Percentiles rank a stretch among this genome's conserved stretches.
Conservation (phyloP, 2,113 vertebrate genomes). For the Sylvia atricapilla region DNA sequence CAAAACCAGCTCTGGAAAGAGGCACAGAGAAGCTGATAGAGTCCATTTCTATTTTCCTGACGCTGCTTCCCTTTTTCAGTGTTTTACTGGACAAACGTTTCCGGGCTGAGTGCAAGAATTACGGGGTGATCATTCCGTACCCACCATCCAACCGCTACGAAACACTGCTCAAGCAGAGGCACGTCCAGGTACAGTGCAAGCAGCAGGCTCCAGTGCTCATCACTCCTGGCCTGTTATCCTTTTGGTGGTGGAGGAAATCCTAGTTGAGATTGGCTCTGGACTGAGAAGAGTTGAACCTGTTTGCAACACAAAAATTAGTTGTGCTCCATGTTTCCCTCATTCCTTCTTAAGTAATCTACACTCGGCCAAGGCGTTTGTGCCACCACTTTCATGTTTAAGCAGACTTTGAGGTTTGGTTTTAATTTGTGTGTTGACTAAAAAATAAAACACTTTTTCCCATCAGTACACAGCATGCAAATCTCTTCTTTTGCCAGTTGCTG, state of each 20-base stretch:
- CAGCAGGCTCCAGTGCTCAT: neutral
- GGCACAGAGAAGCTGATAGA: neutral
- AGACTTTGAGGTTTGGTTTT: neutral
- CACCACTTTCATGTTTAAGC: neutral
- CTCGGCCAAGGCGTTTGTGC: accelerated
- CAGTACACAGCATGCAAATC: neutral
- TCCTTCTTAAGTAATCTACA: neutral
- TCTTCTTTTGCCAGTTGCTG: slow-evolving; percentile 77
- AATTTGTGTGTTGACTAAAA: neutral
- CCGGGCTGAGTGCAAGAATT: slow-evolving; percentile 98
- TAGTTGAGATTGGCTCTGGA: neutral
- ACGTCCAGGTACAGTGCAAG: slow-evolving; percentile 86
- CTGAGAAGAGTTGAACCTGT: neutral
- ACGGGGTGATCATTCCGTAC: slow-evolving; percentile 97
- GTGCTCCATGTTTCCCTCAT: accelerated
- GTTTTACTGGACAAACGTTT: slow-evolving; percentile 97
- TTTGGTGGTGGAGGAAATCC: neutral
- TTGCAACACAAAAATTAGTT: neutral
- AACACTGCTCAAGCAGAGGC: slow-evolving; percentile 96
- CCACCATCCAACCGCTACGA: slow-evolving; percentile 98
- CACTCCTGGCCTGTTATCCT: neutral
- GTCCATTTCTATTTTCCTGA: neutral
- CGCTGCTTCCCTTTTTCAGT: slow-evolving; percentile 65
- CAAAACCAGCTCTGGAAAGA: neutral
- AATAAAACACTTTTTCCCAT: neutral